Percentiles rank a stretch among this genome's conserved stretches.
These are phyloP conservation scores for Aptenodytes forsteri DNA, from an alignment of 2,113 vertebrate genomes.

Conservation along the genomic window DNA sequence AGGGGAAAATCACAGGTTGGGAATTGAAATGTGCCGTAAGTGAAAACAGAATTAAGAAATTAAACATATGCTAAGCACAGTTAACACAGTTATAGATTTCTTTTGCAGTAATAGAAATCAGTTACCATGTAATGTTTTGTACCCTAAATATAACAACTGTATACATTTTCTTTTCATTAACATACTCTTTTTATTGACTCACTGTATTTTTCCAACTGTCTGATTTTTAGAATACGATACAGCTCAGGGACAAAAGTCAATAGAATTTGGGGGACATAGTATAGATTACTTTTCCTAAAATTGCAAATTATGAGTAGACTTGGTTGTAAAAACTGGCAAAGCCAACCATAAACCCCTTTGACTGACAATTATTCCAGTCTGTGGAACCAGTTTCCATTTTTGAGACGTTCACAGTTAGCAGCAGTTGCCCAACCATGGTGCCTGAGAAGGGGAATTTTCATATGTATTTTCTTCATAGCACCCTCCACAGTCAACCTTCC, in stretches of 20 bases:
- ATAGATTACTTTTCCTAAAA: background rate
- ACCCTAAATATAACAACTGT: background rate
- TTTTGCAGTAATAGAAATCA: background rate
- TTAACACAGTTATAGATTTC: background rate
- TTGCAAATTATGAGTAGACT: background rate
- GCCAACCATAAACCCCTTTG: background rate
- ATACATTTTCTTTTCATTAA: background rate
- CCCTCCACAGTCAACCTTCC: background rate
- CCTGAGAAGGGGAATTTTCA: background rate
- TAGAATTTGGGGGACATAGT: background rate
- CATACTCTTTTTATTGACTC: background rate
- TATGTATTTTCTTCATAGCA: background rate
- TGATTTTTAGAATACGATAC: background rate
- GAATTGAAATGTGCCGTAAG: background rate
- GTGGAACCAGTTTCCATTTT: background rate
- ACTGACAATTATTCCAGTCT: background rate
- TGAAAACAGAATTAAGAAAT: slow-evolving; percentile 36
- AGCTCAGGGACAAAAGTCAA: background rate
- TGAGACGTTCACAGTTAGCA: background rate
- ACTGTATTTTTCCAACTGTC: background rate
- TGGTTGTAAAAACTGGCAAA: background rate
- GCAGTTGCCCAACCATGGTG: background rate
- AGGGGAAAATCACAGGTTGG: slow-evolving; percentile 16
- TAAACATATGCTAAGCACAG: background rate
- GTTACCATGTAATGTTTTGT: background rate